These are phyloP conservation scores for Drosophila elegans DNA, from an alignment of 1,140 invertebrate species.

Conservation along the genomic window DNA sequence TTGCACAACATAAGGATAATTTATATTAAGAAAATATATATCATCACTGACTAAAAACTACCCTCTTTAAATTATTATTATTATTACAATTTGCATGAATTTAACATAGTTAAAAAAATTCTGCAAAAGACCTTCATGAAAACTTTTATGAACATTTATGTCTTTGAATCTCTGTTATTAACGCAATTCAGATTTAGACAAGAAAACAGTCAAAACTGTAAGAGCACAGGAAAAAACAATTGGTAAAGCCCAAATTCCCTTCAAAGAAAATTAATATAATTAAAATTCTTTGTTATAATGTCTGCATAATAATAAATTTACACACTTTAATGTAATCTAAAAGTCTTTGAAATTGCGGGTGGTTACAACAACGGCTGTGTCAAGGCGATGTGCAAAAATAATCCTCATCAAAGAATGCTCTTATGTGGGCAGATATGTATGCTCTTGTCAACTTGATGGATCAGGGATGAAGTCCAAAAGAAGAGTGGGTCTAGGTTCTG, in stretches of 20 bases:
- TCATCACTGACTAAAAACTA: not conserved
- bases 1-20: slow-evolving; percentile 46
- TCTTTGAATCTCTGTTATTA: too few species aligned
- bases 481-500: slow-evolving; percentile 5
- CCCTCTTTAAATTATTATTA: not conserved
- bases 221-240: too few species aligned
- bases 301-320: not conserved
- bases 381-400: slow-evolving; percentile 21
- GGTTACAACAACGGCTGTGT: slow-evolving; percentile 17
- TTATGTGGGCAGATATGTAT: slow-evolving; percentile 37
- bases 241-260: too few species aligned
- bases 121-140: too few species aligned
- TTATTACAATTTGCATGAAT: too few species aligned
- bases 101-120: too few species aligned
- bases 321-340: not conserved
- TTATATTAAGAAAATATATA: too few species aligned
- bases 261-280: too few species aligned
- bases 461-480: slow-evolving; percentile 14
- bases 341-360: slow-evolving; percentile 23
- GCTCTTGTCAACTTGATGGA: slow-evolving; percentile 39
- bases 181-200: too few species aligned
- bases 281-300: too few species aligned
- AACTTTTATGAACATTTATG: too few species aligned
- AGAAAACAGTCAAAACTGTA: too few species aligned
- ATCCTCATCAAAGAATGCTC: slow-evolving; percentile 30